Conservation (phyloP, 2,113 vertebrate species). For the Ailuropoda melanoleuca region DNA sequence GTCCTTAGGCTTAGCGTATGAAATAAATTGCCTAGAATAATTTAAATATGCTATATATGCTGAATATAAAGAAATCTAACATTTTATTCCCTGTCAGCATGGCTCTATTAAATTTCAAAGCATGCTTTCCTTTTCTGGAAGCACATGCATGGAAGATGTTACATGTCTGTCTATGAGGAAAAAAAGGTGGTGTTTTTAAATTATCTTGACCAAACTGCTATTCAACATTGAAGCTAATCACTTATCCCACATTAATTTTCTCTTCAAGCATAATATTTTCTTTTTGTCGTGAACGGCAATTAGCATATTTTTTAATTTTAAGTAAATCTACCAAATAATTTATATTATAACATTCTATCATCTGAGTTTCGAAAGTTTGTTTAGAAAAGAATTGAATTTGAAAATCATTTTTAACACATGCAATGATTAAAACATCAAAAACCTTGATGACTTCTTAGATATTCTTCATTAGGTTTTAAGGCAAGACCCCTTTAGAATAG, state of each 20-base stretch:
- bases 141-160: neutral
- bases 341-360: neutral
- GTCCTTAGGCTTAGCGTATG: neutral
- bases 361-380: neutral
- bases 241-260: neutral
- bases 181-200: neutral
- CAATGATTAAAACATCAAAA: neutral
- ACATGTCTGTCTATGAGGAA: neutral
- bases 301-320: slow-evolving; percentile 23
- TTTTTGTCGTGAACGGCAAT: slow-evolving; percentile 35
- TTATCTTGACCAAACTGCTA: neutral
- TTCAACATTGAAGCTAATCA: slow-evolving; percentile 24
- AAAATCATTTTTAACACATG: neutral
- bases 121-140: neutral
- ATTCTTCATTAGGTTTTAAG: neutral
- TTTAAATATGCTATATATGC: neutral
- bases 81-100: neutral
- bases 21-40: neutral
- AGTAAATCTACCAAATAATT: slow-evolving; percentile 10
- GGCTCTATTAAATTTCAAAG: slow-evolving; percentile 7
- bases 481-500: neutral
- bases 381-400: slow-evolving; percentile 15
- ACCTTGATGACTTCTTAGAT: neutral
- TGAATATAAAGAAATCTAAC: neutral
- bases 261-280: neutral